Evolutionary conservation across 2,888 invertebrate species (phyloP).

Genomic region (Ectemnius cavifrons): DNA sequence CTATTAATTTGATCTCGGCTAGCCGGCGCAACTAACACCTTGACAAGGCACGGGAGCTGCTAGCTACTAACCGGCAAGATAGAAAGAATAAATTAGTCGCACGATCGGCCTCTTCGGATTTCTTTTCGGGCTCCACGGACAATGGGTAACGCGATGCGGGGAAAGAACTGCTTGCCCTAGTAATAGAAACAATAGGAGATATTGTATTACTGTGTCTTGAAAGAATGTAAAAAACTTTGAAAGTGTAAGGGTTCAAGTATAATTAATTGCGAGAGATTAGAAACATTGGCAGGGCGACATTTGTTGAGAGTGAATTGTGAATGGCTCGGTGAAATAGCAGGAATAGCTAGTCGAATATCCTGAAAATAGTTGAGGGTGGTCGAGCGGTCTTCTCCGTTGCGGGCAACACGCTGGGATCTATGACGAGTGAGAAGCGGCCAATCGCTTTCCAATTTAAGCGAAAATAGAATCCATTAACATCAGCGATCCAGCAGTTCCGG

Average conservation of each 20-base stretch:
- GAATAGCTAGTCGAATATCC: too few species aligned
- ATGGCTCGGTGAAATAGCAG: too few species aligned
- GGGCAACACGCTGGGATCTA: constrained; percentile 21
- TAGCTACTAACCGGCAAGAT: constrained; percentile 51
- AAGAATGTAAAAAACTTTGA: too few species aligned
- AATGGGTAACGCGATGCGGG: constrained; percentile 10
- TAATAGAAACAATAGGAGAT: too few species aligned
- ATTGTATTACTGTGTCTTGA: background rate
- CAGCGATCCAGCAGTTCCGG: constrained; percentile 43
- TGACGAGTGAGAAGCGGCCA: constrained; percentile 47
- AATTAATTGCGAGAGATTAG: too few species aligned
- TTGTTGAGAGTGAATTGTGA: too few species aligned
- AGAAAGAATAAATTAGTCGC: constrained; percentile 58
- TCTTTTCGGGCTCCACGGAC: constrained; percentile 35
- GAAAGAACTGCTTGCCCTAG: background rate
- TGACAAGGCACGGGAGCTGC: constrained; percentile 36
- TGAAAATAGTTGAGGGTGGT: too few species aligned
- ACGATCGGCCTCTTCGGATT: constrained; percentile 48
- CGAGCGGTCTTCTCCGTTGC: too few species aligned
- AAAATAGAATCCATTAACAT: constrained; percentile 74
- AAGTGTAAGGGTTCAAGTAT: too few species aligned
- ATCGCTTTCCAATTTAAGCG: constrained; percentile 72
- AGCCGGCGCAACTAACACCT: constrained; percentile 43
- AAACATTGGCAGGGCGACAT: too few species aligned
- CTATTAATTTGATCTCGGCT: constrained; percentile 66